phyloP scores from a whole-genome alignment of 2,113 vertebrate genomes.

The Tylochromis polylepis region DNA sequence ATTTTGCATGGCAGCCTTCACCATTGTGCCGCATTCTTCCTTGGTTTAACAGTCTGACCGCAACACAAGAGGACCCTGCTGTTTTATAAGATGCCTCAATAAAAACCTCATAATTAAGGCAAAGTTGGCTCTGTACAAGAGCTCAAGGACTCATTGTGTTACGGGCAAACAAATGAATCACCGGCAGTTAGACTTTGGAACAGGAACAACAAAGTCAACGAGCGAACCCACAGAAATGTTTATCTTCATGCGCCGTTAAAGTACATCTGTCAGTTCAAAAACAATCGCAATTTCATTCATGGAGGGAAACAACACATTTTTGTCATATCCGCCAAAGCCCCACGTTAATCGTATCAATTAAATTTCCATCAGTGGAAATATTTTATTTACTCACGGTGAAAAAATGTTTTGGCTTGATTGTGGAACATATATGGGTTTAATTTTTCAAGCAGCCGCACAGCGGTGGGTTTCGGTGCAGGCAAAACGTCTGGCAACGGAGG shows the following conservation, averaged over 20 bases:
- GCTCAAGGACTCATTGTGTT: slow-evolving; percentile 21
- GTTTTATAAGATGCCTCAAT: slow-evolving; percentile 49
- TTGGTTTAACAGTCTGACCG: slow-evolving; percentile 30
- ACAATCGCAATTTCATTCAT: slow-evolving; percentile 23
- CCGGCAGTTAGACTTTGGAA: slow-evolving; percentile 35
- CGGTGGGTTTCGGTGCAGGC: slow-evolving; percentile 21
- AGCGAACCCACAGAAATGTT: slow-evolving; percentile 29
- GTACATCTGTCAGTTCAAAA: slow-evolving; percentile 51
- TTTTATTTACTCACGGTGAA: slow-evolving; percentile 2
- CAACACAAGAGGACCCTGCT: slow-evolving; percentile 30
- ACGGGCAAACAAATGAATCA: slow-evolving; percentile 51
- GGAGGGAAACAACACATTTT: slow-evolving; percentile 29
- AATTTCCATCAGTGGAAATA: slow-evolving; percentile 21
- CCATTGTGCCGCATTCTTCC: not conserved
- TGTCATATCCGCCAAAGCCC: slow-evolving; percentile 4
- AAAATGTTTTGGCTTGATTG: not conserved
- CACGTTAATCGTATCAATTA: slow-evolving; percentile 33
- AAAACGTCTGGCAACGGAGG: slow-evolving; percentile 42
- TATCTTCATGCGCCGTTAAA: slow-evolving; percentile 51
- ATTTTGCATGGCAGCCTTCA: not conserved
- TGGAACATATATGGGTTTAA: slow-evolving; percentile 9
- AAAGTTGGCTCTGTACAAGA: slow-evolving; percentile 10
- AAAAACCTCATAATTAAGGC: slow-evolving; percentile 47
- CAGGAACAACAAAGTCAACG: slow-evolving; percentile 30
- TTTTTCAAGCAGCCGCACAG: slow-evolving; percentile 23